These are phyloP conservation scores for Globia sparganii DNA, from an alignment of 2,888 invertebrate genomes.

Conservation along the genomic window DNA sequence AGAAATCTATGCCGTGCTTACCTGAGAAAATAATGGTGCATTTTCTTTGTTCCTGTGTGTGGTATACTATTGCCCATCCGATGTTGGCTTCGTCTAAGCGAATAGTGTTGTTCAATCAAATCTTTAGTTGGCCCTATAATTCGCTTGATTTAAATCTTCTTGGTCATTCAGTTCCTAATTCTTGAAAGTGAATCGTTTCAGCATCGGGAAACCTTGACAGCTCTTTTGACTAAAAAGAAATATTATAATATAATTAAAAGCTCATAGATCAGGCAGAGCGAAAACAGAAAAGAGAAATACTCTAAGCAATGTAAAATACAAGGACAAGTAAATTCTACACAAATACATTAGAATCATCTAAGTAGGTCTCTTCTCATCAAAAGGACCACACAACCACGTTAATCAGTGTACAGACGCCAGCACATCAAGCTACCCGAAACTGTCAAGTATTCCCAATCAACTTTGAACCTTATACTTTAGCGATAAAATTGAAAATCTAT, in stretches of 20 bases:
- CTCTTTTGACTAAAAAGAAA: neutral
- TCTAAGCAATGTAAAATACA: neutral
- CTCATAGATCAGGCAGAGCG: neutral
- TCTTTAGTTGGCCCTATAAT: neutral
- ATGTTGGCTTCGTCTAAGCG: too few relatives aligned
- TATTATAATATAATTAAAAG: neutral
- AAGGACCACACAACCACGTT: neutral
- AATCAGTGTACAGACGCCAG: slow-evolving; percentile 11
- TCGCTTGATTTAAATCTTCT: too few relatives aligned
- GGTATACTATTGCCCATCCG: too few relatives aligned
- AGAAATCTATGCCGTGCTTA: neutral
- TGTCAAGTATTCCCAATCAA: too few relatives aligned
- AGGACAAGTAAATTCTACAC: too few relatives aligned
- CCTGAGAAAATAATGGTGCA: neutral
- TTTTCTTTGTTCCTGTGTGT: too few relatives aligned
- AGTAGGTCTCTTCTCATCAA: neutral
- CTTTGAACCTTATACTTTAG: too few relatives aligned
- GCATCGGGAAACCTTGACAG: neutral
- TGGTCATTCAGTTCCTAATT: neutral
- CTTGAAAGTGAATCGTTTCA: neutral
- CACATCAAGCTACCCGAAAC: too few relatives aligned
- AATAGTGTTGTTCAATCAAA: neutral
- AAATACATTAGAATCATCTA: neutral
- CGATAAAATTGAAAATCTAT: too few relatives aligned
- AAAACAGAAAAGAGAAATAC: neutral